Evolutionary conservation across 2,888 invertebrate species (phyloP).

Genomic region (Pantelozetes paolii): DNA sequence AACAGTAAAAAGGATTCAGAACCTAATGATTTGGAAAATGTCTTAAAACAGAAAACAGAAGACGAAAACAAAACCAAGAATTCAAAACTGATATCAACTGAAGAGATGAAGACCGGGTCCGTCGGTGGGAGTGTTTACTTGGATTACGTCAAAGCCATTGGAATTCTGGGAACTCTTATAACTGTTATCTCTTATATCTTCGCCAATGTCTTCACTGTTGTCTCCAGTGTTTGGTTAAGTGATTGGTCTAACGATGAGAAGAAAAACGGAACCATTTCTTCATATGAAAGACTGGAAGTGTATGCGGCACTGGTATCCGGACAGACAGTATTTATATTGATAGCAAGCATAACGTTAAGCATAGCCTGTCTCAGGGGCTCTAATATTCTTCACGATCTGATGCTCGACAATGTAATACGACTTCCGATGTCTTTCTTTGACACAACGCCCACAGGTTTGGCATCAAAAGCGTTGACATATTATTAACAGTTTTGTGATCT

Average conservation of each 20-base stretch:
- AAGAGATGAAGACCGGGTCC: constrained; percentile 54
- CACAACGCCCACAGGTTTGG: constrained; percentile 48
- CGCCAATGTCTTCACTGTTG: constrained; percentile 29
- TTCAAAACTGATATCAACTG: constrained; percentile 45
- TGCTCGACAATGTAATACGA: constrained; percentile 49
- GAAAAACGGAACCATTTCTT: neutral
- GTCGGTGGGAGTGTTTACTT: constrained; percentile 44
- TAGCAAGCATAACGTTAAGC: constrained; percentile 36
- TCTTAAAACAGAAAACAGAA: neutral
- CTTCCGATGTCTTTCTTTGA: constrained; percentile 57
- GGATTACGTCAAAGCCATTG: constrained; percentile 42
- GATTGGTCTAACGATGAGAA: constrained; percentile 45
- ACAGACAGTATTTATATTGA: constrained; percentile 48
- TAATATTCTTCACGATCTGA: constrained; percentile 41
- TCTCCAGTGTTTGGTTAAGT: constrained; percentile 47
- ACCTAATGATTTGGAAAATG: too few relatives aligned
- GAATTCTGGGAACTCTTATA: constrained; percentile 1
- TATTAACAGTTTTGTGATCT: too few relatives aligned
- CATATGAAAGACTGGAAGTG: constrained; percentile 8
- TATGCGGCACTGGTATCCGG: constrained; percentile 54
- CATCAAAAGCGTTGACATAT: too few relatives aligned
- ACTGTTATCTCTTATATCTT: constrained; percentile 20
- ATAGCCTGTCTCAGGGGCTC: constrained; percentile 51
- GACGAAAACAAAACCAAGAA: neutral
- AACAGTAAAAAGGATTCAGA: neutral